Base-by-base conservation (phyloP, 2,888 invertebrate species). In the Himalopsyche anomala region DNA sequence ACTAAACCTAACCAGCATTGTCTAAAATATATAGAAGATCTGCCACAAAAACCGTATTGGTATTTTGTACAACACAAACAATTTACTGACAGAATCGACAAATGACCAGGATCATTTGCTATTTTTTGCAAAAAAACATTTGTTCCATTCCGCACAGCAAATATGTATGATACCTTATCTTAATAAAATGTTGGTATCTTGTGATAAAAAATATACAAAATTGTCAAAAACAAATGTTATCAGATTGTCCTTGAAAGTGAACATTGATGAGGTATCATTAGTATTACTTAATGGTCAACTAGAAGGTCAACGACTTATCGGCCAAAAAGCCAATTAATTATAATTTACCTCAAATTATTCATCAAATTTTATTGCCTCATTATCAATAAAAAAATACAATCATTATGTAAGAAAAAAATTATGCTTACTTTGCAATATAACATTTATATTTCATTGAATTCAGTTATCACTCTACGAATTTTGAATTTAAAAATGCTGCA, bases 251-350 rank as follows among this genome's bases (percentile, higher is more conserved):
- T 62, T 62, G 62, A 62, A 62, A 62, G 19, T 28, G 28, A 62
- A 62, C 15, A 62, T 28, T 62, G 19, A 62, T 62, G 62, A 62
- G 62, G 19, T 62, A 62, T n/a, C 62, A 62, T 62, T 62, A 62
- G 19, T 83, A 15, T 45, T 42, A 19, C 40, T 42, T 81, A 28
- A 54, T 38, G 36, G 69, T 69, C 83, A 83, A 19, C 36, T 6
- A 19, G 28, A 28, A 28, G 83, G 83, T 83, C 83, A 83, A 69
- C 51, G 79, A 83, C 83, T 83, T 83, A 79, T 83, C 83, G 9
- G 36, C 36, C 69, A 62, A 62, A 19, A 11, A 74, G n/a, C 55
- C 51, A 81, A 81, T 81, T 28, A 81, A 36, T 55, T 81, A 12
- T 17, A 19, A 17, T 54, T 54, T 36, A 54, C 28, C 36, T 8